A percentile compares a stretch with the other conserved stretches of the same genome.
Evolutionary conservation across 2,888 invertebrate species (phyloP).

Genomic region (Drosophila pseudotalamancana): DNA sequence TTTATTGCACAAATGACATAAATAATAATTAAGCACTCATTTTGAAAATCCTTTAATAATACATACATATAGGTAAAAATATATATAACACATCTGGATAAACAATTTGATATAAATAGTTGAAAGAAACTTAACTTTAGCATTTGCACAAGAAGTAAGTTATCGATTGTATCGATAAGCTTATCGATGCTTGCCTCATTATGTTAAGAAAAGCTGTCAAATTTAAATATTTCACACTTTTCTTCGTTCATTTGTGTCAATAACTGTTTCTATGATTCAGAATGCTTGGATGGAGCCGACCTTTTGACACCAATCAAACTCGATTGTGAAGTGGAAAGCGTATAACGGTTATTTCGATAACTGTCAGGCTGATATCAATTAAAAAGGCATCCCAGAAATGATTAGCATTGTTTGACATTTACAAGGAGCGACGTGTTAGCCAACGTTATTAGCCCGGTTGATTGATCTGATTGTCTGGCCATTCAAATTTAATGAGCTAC

Average conservation of each 20-base stretch:
- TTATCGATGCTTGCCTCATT: background rate
- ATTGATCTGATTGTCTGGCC: conserved; percentile 50
- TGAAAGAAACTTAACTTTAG: too few species aligned
- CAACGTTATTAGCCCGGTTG: conserved; percentile 43
- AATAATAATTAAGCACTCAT: background rate
- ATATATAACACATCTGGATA: too few species aligned
- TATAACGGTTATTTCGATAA: conserved; percentile 16
- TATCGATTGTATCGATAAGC: background rate
- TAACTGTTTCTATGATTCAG: too few species aligned
- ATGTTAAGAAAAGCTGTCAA: too few species aligned
- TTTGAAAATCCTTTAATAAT: background rate
- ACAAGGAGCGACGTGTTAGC: conserved; percentile 10
- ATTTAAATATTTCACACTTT: background rate
- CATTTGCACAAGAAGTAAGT: background rate
- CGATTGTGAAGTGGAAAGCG: background rate
- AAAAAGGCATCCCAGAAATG: conserved; percentile 25
- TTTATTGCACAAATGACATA: conserved; percentile 1
- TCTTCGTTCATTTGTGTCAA: background rate
- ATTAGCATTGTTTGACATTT: conserved; percentile 39
- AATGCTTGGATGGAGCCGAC: background rate
- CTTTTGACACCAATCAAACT: background rate
- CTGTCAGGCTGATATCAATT: conserved; percentile 45
- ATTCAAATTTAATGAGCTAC: conserved; percentile 60
- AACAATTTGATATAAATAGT: background rate
- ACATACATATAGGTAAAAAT: background rate